Base-by-base conservation (phyloP, 2,888 invertebrate genomes). In the Caenorhabditis panamensis region DNA sequence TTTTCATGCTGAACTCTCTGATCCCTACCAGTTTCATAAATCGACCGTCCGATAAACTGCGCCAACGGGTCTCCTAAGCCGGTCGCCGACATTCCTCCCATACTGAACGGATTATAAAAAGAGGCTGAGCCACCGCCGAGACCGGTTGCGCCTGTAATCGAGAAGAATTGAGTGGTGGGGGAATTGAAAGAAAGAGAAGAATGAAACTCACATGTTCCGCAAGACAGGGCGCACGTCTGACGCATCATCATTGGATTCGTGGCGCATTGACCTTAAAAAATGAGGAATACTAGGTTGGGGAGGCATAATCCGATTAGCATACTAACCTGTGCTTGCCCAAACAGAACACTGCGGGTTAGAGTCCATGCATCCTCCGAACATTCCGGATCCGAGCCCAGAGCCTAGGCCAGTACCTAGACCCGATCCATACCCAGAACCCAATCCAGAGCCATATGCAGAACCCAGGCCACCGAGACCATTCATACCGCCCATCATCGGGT, bases 321-420 rank as follows among this genome's bases (percentile, higher is more conserved):
- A 20, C 28, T 16, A 13, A 80, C 79, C 79, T 36, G 79, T 80
- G 58, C 79, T 80, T 3, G 79, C 79, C 79, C 79, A 80, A 1
- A 80, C 64, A 6, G 79, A 54, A 31, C 79, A 80, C 54, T 80
- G 79, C 26, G 79, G 73, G 59, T 51, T 68, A 44, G 53, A n/a
- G 49, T 80, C 79, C 31, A 54, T 54, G 41, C 79, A 80, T 18
- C 51, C 68, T 16, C 53, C 73, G 9, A 1, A 51, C 62, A 62
- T 58, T 26, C 51, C 49, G 11, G 64, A 26, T 18, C 8, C 20
- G 31, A 44, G 44, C 13, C 41, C 41, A 16, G 16, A 13, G 5
- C 41, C 41, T 16, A 13, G 41, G 9, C 41, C 41, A 16, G 31
- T 31, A 4, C 41, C 41, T 16, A 41, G 9, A 11, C 62, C 59